phyloP scores from a whole-genome alignment of 1,140 invertebrate species.

The Penaeus indicus region DNA sequence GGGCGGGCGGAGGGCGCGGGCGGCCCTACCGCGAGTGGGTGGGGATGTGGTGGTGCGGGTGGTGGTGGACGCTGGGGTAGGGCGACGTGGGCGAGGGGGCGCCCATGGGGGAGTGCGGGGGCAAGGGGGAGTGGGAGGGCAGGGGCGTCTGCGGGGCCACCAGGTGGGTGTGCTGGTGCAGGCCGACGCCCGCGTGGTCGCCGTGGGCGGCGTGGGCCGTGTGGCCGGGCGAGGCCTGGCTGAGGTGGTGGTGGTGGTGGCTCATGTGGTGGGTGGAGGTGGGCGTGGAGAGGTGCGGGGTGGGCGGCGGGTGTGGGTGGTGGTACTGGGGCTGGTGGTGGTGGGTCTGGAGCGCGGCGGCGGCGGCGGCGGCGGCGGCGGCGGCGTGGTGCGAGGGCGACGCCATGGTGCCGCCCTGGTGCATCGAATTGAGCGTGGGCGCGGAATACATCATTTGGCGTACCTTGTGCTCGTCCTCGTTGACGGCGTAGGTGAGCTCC shows the following conservation, averaged over 20 bases:
- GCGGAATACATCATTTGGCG: conserved; percentile 84
- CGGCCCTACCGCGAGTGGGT: conserved; percentile 64
- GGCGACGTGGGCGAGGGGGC: conserved; percentile 63
- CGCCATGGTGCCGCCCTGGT: conserved; percentile 66
- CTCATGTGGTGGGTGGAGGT: conserved; percentile 62
- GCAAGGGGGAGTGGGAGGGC: conserved; percentile 72
- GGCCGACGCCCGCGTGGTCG: conserved; percentile 67
- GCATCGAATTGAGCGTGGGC: conserved; percentile 64
- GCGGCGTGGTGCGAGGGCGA: conserved; percentile 67
- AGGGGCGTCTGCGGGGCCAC: conserved; percentile 66
- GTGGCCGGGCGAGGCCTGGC: conserved; percentile 52
- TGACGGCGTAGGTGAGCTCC: conserved; percentile 96
- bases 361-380: conserved; percentile 68
- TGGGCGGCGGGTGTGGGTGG: conserved; percentile 65
- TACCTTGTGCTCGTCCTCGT: conserved; percentile 95
- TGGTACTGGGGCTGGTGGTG: conserved; percentile 65
- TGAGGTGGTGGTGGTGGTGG: conserved; percentile 60
- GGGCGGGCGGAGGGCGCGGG: conserved; percentile 27
- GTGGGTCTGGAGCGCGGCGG: conserved; percentile 69
- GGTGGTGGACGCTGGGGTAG: conserved; percentile 63
- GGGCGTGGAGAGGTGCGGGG: conserved; percentile 62
- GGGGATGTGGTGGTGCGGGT: conserved; percentile 64
- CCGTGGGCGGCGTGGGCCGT: conserved; percentile 65
- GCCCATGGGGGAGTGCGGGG: conserved; percentile 67
- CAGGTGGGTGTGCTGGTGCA: conserved; percentile 66